phyloP scores from a whole-genome alignment of 1,140 invertebrate species.

The Cepaea nemoralis region DNA sequence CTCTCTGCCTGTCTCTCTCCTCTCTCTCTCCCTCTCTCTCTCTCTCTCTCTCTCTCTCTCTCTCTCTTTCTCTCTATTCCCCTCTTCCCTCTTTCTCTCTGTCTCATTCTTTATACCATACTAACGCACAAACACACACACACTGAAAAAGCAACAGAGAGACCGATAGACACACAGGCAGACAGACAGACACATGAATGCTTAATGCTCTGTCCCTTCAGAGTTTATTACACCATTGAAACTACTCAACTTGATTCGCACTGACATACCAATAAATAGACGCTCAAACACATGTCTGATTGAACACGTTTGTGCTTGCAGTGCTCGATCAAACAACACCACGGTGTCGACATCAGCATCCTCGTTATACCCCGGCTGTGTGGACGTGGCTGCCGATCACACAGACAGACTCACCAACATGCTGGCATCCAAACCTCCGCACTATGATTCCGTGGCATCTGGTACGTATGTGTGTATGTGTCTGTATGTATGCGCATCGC shows the following conservation, averaged over 20 bases:
- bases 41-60: not conserved
- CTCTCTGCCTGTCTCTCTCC: not conserved
- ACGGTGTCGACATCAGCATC: conserved; percentile 30
- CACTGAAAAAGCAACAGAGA: too few species aligned
- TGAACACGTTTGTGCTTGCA: not conserved
- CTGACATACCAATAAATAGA: too few species aligned
- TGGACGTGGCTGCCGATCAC: conserved; percentile 23
- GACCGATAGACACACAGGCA: too few species aligned
- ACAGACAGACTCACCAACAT: conserved; percentile 26
- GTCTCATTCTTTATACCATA: not conserved
- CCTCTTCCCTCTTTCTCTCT: not conserved
- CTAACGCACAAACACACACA: too few species aligned
- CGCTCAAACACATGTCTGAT: too few species aligned
- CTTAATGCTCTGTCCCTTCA: too few species aligned
- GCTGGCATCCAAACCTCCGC: conserved; percentile 28
- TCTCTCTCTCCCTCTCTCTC: not conserved
- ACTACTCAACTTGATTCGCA: too few species aligned
- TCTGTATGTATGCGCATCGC: too few species aligned
- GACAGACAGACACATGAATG: too few species aligned
- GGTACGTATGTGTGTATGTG: too few species aligned
- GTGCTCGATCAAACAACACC: not conserved
- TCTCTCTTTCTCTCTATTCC: not conserved
- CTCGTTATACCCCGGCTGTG: conserved; percentile 33
- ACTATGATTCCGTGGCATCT: conserved; percentile 20
- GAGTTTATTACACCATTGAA: too few species aligned